Base-by-base conservation (phyloP, 2,797 vertebrate species). In the Sebastiscus tertius region DNA sequence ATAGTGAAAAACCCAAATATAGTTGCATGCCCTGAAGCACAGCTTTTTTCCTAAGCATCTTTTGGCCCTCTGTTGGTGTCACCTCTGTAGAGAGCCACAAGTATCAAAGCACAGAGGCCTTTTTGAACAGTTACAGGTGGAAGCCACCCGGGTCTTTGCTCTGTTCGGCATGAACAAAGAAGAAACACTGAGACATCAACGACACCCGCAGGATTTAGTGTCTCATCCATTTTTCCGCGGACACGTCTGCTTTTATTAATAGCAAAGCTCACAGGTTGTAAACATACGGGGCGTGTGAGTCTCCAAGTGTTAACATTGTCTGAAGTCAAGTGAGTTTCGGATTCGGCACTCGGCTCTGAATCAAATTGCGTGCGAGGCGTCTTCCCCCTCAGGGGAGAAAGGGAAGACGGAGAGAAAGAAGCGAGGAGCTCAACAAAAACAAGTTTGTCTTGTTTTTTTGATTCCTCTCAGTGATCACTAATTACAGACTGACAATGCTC, bases 401-500 rank as follows among this genome's bases (percentile, higher is more conserved):
- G 36, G 76, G 63, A 75, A 82, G 83, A 64, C 10, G 10, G 29
- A 68, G 54, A 72, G 75, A 77, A 77, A 46, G 14, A 46, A 46
- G 54, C 16, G 24, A 58, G 76, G 72, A 81, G 86, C 79, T 78
- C 68, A 73, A 92, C 58, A 81, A 93, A 94, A 94, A 92, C 84
- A 88, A 86, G 89, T 91, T 78, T 86, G 88, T 93, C 88, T 92
- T 84, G 87, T 85, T 90, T 82, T 86, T 86, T 85, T 81, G 42
- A 87, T 89, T 89, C 85, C 87, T 87, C 84, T 86, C 82, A 89
- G 85, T 89, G 91, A 94, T 95, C 85, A 52, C 88, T 94, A 95
- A 96, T 96, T 95, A 94, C 85, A 92, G 69, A 86, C 85, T 91
- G 89, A 93, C 88, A 89, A 83, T 75, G 68, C 84, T 69, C 75